These are phyloP conservation scores for Toxostoma redivivum DNA, from an alignment of 2,113 vertebrate species.

Conservation along the genomic window DNA sequence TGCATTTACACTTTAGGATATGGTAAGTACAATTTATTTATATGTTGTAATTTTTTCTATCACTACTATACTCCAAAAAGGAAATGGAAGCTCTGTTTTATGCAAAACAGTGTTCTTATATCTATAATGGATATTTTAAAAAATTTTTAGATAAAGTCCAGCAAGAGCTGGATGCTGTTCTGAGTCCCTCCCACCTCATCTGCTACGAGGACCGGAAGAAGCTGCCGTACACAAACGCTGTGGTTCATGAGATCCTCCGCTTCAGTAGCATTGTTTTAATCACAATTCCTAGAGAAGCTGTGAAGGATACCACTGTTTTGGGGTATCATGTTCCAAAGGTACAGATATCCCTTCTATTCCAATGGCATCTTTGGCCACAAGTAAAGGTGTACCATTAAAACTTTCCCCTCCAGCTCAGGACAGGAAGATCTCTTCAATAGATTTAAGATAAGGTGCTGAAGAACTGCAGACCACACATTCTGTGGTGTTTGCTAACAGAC, in stretches of 20 bases:
- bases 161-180: not conserved
- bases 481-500: not conserved
- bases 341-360: not conserved
- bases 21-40: not conserved
- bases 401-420: not conserved
- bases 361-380: not conserved
- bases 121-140: not conserved
- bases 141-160: not conserved
- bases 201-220: not conserved
- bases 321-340: slow-evolving; percentile 50
- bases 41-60: not conserved
- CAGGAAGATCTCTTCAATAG: not conserved
- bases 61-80: not conserved
- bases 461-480: not conserved
- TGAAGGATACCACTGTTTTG: slow-evolving; percentile 4
- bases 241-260: slow-evolving; percentile 46
- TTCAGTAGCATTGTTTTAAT: slow-evolving; percentile 5
- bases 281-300: not conserved
- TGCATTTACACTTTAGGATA: not conserved
- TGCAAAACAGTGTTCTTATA: not conserved
- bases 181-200: not conserved
- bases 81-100: not conserved
- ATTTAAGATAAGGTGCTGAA: not conserved
- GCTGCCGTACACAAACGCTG: not conserved
- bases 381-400: not conserved